Evolutionary conservation across 2,797 vertebrate species (phyloP).

Genomic region (Enteromius radiatus): DNA sequence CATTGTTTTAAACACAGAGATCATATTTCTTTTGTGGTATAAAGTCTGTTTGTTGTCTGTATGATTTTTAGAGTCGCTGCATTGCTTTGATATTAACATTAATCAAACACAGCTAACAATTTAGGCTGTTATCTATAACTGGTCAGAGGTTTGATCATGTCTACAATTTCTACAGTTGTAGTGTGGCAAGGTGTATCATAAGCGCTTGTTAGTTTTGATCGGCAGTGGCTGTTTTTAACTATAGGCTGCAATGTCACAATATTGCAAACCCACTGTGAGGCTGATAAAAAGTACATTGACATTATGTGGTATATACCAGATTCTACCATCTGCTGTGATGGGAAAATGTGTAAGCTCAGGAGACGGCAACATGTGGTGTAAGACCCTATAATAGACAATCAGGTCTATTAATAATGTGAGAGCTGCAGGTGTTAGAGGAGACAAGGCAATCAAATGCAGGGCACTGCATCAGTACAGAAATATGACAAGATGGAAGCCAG

Average conservation of each 20-base stretch:
- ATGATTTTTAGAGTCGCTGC: not conserved
- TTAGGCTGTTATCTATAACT: not conserved
- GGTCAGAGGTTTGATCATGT: not conserved
- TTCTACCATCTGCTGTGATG: not conserved
- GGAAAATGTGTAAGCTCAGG: not conserved
- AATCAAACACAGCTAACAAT: not conserved
- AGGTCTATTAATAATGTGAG: not conserved
- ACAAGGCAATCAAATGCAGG: not conserved
- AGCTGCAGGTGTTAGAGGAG: not conserved
- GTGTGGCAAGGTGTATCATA: not conserved
- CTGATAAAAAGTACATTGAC: not conserved
- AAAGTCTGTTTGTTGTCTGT: not conserved
- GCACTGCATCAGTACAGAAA: not conserved
- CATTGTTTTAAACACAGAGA: constrained; percentile 3
- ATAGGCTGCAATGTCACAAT: not conserved
- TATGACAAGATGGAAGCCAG: not conserved
- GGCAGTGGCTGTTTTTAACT: not conserved
- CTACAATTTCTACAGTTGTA: not conserved
- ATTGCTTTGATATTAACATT: not conserved
- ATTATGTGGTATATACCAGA: not conserved
- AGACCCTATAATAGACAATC: not conserved
- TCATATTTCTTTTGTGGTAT: not conserved
- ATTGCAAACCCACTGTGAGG: not conserved
- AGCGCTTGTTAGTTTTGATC: not conserved
- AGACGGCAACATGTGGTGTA: not conserved